Conservation (phyloP, 2,888 invertebrate species). For the Idaea biselata region DNA sequence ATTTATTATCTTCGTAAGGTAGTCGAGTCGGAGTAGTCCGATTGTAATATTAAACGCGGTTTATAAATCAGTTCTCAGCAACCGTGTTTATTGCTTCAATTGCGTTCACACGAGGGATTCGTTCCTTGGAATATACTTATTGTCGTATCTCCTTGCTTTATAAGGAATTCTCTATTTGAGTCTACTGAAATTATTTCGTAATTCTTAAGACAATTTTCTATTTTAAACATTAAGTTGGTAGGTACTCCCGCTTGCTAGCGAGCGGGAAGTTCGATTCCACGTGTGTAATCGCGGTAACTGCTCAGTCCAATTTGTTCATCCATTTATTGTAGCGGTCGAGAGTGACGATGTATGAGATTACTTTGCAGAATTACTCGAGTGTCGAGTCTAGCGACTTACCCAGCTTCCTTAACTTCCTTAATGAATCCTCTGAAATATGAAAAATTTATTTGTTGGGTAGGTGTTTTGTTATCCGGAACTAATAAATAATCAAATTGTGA, state of each 20-base stretch:
- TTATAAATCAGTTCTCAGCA: background rate
- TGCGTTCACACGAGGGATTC: background rate
- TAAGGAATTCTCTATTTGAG: too few species aligned
- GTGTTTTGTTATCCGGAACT: too few species aligned
- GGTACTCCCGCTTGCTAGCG: too few species aligned
- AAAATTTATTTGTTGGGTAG: too few species aligned
- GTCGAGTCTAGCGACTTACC: background rate
- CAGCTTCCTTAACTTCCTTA: too few species aligned
- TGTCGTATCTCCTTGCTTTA: too few species aligned
- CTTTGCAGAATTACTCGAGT: too few species aligned
- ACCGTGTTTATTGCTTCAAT: background rate
- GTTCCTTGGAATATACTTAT: background rate
- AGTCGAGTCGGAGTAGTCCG: too few species aligned
- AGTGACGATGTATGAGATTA: background rate
- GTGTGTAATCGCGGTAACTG: background rate
- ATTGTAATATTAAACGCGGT: slow-evolving; percentile 5
- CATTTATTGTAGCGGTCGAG: background rate
- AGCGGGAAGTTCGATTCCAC: too few species aligned
- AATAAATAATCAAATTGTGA: too few species aligned
- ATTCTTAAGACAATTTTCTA: background rate
- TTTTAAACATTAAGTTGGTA: background rate
- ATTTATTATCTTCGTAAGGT: too few species aligned
- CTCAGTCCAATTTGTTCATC: background rate
- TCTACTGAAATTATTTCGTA: background rate
- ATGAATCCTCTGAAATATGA: too few species aligned